phyloP scores from a whole-genome alignment of 53 echinoderm and acorn worm species.

The Antedon mediterranea region DNA sequence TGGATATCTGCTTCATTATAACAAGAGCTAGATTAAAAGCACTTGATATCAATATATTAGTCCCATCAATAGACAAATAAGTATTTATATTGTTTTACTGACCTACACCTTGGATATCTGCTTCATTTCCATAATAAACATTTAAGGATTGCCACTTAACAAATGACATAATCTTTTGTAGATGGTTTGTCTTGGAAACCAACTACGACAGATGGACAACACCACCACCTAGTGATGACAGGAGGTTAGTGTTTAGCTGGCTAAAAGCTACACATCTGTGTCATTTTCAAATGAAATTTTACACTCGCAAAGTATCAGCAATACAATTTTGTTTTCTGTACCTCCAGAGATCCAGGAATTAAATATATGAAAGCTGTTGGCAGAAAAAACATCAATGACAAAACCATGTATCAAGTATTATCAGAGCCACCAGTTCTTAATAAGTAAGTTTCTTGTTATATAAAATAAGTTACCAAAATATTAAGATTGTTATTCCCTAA shows the following conservation, averaged over 20 bases:
- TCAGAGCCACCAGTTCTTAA: conserved; percentile 55
- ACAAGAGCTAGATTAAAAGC: conserved; percentile 41
- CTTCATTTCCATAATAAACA: conserved; percentile 63
- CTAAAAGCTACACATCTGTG: too few relatives aligned
- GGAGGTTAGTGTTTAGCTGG: conserved; percentile 37
- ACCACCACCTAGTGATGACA: conserved; percentile 61
- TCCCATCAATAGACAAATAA: not conserved
- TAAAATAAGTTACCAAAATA: not conserved
- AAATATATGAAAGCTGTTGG: conserved; percentile 73
- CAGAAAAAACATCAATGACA: conserved; percentile 41
- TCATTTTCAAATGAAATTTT: too few relatives aligned
- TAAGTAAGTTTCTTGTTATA: conserved; percentile 35
- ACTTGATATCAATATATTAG: conserved; percentile 16
- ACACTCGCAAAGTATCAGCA: too few relatives aligned
- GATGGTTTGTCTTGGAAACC: conserved; percentile 78
- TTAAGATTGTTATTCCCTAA: not conserved
- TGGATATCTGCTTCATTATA: too few relatives aligned
- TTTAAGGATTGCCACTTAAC: too few relatives aligned
- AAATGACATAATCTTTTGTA: conserved; percentile 6
- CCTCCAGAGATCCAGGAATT: conserved; percentile 65
- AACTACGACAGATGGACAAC: conserved; percentile 86
- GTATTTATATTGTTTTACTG: too few relatives aligned
- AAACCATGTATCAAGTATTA: conserved; percentile 52
- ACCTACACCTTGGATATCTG: too few relatives aligned
- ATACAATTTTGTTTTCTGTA: too few relatives aligned